Conservation (phyloP, 2,113 vertebrate species). For the Lipophrys pholis region DNA sequence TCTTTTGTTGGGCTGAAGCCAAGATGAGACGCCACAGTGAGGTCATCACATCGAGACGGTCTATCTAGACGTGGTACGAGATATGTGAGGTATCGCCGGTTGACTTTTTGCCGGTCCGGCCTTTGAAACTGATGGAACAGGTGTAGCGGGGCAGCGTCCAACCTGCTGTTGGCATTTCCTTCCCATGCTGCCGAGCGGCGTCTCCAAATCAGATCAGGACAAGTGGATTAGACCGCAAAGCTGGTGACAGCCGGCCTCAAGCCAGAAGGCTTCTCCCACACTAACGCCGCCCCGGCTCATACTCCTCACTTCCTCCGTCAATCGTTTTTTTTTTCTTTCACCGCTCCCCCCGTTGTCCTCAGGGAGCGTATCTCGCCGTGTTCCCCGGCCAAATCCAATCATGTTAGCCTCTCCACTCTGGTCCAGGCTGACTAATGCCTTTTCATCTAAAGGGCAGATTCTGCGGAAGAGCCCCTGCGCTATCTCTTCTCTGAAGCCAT, state of each 20-base stretch:
- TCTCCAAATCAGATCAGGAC: conserved; percentile 50
- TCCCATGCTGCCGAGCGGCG: conserved; percentile 4
- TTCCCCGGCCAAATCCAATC: conserved; percentile 62
- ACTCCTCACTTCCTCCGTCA: conserved; percentile 18
- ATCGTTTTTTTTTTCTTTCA: conserved; percentile 19
- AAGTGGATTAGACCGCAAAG: conserved; percentile 40
- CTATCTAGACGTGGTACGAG: too few relatives aligned
- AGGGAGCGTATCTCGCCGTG: conserved; percentile 34
- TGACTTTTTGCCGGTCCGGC: too few relatives aligned
- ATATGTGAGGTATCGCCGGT: too few relatives aligned
- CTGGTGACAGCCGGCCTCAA: conserved; percentile 10
- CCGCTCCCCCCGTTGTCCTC: not conserved
- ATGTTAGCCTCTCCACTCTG: conserved; percentile 44
- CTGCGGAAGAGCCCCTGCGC: conserved; percentile 21
- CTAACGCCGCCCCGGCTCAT: conserved; percentile 11
- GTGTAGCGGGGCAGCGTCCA: not conserved
- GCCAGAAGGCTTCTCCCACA: conserved; percentile 1
- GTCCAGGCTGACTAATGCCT: conserved; percentile 59
- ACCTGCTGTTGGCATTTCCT: conserved; percentile 20
- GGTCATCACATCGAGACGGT: too few relatives aligned
- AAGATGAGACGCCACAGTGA: too few relatives aligned
- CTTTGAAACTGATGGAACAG: not conserved
- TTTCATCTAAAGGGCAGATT: conserved; percentile 72
- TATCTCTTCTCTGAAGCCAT: conserved; percentile 38
- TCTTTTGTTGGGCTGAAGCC: too few relatives aligned